Conservation (phyloP, 1,140 invertebrate species). For the Psilanteris sp. region DNA sequence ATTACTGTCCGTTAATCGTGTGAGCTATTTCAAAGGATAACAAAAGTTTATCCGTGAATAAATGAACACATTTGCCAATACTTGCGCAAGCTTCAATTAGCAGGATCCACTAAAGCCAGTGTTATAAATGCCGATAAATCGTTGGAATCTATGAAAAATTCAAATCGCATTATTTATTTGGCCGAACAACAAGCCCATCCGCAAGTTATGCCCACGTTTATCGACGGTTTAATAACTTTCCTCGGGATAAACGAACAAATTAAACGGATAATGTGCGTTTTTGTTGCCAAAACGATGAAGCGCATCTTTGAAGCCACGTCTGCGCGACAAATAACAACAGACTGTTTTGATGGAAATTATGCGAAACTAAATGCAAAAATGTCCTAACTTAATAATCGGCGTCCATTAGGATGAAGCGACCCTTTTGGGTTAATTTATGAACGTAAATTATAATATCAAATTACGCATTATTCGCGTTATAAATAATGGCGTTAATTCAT, state of each 20-base stretch:
- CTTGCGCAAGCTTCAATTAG: slow-evolving; percentile 53
- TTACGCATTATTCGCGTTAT: slow-evolving; percentile 39
- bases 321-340: not conserved
- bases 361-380: slow-evolving; percentile 20
- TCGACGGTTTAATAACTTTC: slow-evolving; percentile 35
- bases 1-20: slow-evolving; percentile 57
- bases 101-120: slow-evolving; percentile 48
- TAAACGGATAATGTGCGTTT: slow-evolving; percentile 17
- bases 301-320: not conserved
- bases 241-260: slow-evolving; percentile 18
- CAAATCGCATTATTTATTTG: slow-evolving; percentile 51
- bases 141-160: slow-evolving; percentile 36
- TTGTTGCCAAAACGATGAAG: slow-evolving; percentile 11
- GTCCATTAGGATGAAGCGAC: slow-evolving; percentile 6
- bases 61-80: slow-evolving; percentile 57
- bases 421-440: slow-evolving; percentile 42
- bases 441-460: slow-evolving; percentile 55
- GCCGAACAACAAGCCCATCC: slow-evolving; percentile 15
- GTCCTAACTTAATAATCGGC: slow-evolving; percentile 23
- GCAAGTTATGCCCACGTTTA: slow-evolving; percentile 42
- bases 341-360: slow-evolving; percentile 37
- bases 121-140: slow-evolving; percentile 54
- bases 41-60: slow-evolving; percentile 62
- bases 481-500: slow-evolving; percentile 44
- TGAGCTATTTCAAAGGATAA: slow-evolving; percentile 53